Percentiles rank a stretch among this genome's conserved stretches.
These are phyloP conservation scores for Microplitis manilae DNA, from an alignment of 2,888 invertebrate genomes.

Conservation along the genomic window DNA sequence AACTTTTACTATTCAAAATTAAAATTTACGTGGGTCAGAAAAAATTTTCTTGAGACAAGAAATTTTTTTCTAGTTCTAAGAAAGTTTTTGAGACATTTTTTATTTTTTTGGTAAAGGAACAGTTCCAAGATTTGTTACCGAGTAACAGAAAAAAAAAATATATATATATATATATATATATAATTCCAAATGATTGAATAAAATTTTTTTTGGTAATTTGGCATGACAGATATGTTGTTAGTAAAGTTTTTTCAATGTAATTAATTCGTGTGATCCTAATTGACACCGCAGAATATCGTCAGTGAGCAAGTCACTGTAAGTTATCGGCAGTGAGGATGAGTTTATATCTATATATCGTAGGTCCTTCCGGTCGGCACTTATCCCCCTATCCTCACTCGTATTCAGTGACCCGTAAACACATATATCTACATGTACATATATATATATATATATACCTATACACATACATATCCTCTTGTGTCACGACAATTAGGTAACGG, in stretches of 20 bases:
- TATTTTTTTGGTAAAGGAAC: too few relatives aligned
- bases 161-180: too few relatives aligned
- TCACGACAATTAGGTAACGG: constrained; percentile 67
- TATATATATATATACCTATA: not conserved
- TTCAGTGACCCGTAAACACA: constrained; percentile 54
- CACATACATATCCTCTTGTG: constrained; percentile 51
- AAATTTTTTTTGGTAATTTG: not conserved
- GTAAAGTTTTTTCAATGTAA: constrained; percentile 10
- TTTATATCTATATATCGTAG: constrained; percentile 37
- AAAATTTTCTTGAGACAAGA: too few relatives aligned
- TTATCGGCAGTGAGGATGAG: constrained; percentile 46
- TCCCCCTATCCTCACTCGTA: constrained; percentile 46
- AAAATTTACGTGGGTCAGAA: too few relatives aligned
- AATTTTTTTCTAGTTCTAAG: too few relatives aligned
- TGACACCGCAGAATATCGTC: constrained; percentile 36
- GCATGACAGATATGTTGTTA: not conserved
- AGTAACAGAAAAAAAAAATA: too few relatives aligned
- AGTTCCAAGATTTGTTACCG: too few relatives aligned
- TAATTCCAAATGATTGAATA: too few relatives aligned
- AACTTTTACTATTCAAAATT: too few relatives aligned
- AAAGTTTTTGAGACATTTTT: too few relatives aligned
- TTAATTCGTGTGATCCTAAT: constrained; percentile 47
- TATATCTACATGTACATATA: constrained; percentile 44
- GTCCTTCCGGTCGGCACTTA: constrained; percentile 54
- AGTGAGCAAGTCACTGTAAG: constrained; percentile 38